Evolutionary conservation across 1,140 invertebrate species (phyloP).

Genomic region (Charaxes varanes): DNA sequence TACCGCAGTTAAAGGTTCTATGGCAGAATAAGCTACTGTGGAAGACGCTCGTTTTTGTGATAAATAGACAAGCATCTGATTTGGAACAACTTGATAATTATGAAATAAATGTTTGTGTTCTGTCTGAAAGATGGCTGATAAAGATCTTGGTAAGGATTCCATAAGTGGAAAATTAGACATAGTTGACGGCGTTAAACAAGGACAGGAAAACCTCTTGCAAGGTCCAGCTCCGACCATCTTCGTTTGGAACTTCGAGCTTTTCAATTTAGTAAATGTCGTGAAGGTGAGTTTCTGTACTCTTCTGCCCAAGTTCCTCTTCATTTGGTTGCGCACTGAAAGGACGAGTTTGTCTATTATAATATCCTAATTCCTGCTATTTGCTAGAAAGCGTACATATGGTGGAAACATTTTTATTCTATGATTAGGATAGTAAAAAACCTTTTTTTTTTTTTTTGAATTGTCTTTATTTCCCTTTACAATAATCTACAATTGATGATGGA

Average conservation of each 20-base stretch:
- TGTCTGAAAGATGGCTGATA: background rate
- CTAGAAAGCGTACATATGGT: background rate
- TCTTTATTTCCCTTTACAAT: too few species aligned
- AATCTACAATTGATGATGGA: too few species aligned
- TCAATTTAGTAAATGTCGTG: constrained; percentile 1
- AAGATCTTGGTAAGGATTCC: background rate
- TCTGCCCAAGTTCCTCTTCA: constrained; percentile 19
- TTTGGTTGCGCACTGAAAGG: constrained; percentile 24
- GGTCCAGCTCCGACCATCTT: background rate
- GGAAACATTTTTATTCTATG: too few species aligned
- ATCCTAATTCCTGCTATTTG: constrained; percentile 3
- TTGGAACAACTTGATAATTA: background rate
- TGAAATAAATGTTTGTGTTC: background rate
- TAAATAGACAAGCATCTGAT: background rate
- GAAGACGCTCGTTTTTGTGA: background rate
- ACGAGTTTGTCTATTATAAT: constrained; percentile 17
- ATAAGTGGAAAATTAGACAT: too few species aligned
- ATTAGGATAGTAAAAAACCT: too few species aligned
- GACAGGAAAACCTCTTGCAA: constrained; percentile 18
- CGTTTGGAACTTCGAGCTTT: constrained; percentile 5
- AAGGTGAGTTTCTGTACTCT: constrained; percentile 9
- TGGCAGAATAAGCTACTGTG: background rate
- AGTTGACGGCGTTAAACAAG: constrained; percentile 6
- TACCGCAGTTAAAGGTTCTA: background rate
- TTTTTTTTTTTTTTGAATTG: too few species aligned